Percentiles rank a stretch among this genome's conserved stretches.
phyloP scores from a whole-genome alignment of 2,797 vertebrate species.

The Pogoniulus pusillus region DNA sequence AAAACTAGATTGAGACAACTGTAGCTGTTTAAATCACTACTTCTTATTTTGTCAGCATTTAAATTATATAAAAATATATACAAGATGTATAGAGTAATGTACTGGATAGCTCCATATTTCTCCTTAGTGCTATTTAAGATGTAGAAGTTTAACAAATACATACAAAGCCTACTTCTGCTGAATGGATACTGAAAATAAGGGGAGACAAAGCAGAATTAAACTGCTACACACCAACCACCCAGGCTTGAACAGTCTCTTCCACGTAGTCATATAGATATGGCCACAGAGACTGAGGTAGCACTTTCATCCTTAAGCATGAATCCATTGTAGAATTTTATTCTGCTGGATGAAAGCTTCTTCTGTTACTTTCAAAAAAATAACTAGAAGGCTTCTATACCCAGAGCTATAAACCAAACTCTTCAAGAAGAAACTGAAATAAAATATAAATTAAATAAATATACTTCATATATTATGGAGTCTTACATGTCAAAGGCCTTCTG shows the following conservation, averaged over 20 bases:
- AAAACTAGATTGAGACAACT: not conserved
- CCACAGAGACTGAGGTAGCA: not conserved
- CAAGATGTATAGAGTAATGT: not conserved
- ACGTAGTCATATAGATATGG: fast-evolving
- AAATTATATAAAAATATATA: not conserved
- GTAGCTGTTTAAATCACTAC: not conserved
- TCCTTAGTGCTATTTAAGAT: not conserved
- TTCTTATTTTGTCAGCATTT: not conserved
- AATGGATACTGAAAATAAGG: not conserved
- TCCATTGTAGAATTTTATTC: not conserved
- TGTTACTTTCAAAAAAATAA: not conserved
- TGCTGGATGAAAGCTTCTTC: not conserved
- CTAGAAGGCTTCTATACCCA: not conserved
- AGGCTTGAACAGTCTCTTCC: not conserved
- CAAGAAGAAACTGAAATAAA: not conserved
- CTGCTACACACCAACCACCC: not conserved
- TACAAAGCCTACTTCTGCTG: not conserved
- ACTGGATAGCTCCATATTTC: not conserved
- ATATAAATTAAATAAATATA: not conserved
- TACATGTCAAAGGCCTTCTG: not conserved
- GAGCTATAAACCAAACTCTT: not conserved
- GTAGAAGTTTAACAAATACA: not conserved
- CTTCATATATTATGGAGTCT: not conserved
- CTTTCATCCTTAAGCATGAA: not conserved
- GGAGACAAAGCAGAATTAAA: not conserved